Base-by-base conservation (phyloP, 2,797 vertebrate species). In the Periophthalmus magnuspinnatus region DNA sequence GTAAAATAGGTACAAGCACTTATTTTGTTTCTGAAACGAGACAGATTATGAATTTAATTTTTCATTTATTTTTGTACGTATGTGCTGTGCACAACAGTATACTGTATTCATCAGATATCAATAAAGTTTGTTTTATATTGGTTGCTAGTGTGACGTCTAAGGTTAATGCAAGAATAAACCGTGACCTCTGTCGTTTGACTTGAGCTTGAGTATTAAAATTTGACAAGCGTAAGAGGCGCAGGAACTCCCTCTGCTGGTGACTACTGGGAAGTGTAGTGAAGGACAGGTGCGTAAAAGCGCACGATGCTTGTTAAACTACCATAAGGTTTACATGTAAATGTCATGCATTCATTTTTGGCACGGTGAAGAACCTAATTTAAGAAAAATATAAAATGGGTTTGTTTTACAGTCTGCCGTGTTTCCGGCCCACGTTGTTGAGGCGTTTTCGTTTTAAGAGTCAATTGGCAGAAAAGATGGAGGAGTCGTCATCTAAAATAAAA, bases 31-130 rank as follows among this genome's bases (percentile, higher is more conserved):
- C 90, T 91, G 90, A 93, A 93, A 93, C 86, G 77, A 88, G 81
- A 90, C 66, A 85, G 80, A 90, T 60, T 60, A 60, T 60, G 81
- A 82, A 92, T 90, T 84, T 82, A 85, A 86, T 92, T 89, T 87
- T 91, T 90, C 92, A 93, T 94, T 90, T 93, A 92, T 93, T 95
- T 93, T 92, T 95, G 89, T 95, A 96, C 92, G 93, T 96, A 96
- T 96, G 95, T 98, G 96, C 96, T 97, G 94, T 92, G 96, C 96
- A 98, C 96, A 97, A 93, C 93, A 93, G 88, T 95, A 92, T 87
- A 94, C 91, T 94, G 93, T 95, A 96, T 95, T 95, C 87, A 87
- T 94, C 82, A 93, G 93, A 94, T 92, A 75, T 84, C 71, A 92
- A 92, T 94, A 95, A 94, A 81, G 82, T 89, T 90, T 80, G 84